These are phyloP conservation scores for Callocephalon fimbriatum DNA, from an alignment of 2,113 vertebrate species.

Conservation along the genomic window DNA sequence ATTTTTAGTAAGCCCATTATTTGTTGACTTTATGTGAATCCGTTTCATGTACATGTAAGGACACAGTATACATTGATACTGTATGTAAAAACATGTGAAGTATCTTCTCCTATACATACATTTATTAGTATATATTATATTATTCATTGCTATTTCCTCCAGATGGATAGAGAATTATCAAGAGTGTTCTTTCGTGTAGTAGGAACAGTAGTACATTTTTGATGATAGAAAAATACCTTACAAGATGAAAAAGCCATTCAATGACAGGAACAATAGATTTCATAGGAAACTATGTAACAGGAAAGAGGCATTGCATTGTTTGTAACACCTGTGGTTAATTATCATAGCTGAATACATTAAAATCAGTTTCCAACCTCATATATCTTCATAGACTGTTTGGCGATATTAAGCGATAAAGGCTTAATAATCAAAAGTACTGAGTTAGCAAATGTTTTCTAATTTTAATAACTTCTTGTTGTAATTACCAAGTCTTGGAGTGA, in stretches of 20 bases:
- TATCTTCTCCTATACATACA: neutral
- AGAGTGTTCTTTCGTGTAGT: neutral
- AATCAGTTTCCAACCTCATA: conserved; percentile 77
- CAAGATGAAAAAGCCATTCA: conserved; percentile 27
- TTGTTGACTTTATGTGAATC: neutral
- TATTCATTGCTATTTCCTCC: neutral
- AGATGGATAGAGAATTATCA: neutral
- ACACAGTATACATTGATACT: neutral
- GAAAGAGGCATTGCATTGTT: conserved; percentile 68
- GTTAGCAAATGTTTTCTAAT: conserved; percentile 89
- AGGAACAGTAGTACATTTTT: conserved; percentile 28
- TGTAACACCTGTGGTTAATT: conserved; percentile 84
- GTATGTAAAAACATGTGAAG: neutral
- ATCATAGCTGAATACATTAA: conserved; percentile 79
- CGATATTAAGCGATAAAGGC: conserved; percentile 82
- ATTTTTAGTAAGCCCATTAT: neutral
- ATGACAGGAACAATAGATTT: conserved; percentile 74
- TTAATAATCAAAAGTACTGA: conserved; percentile 88
- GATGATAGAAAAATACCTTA: neutral
- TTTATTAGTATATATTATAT: neutral
- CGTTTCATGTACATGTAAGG: neutral
- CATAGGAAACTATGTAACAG: conserved; percentile 62
- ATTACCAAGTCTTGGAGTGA: conserved; percentile 87
- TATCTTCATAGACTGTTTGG: conserved; percentile 82
- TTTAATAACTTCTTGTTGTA: conserved; percentile 89